Evolutionary conservation across 2,888 invertebrate species (phyloP), one percentile per base, ranked within the genome.

Genomic region (Pachliopta kotzebuea): DNA sequence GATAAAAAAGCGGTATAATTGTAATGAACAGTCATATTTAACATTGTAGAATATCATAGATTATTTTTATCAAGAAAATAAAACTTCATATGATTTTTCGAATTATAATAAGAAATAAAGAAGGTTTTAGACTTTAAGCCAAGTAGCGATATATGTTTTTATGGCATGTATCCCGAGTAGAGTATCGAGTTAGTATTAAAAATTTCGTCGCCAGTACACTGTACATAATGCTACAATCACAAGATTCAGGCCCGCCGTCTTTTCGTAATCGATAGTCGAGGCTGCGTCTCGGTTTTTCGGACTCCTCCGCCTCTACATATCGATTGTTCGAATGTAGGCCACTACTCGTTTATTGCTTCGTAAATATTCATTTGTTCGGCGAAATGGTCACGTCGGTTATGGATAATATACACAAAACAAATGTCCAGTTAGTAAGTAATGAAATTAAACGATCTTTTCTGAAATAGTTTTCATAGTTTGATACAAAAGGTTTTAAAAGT

Each of bases 261-360:
- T 55, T 65, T 21, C 58, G 69, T 45, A 70, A 79, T 83, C 80
- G 75, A 80, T 84, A 78, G 71, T 58, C 72, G 67, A 77, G 71
- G 70, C 72, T 76, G 76, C 71, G 65, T 69, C 69, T 77, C 76
- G 69, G 71, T 76, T 77, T 81, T 84, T 81, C 73, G 80, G 76
- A 70, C 71, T 72, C 71, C 72, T 72, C 72, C 73, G 68, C 70
- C 65, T 72, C 70, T 68, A 69, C 69, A 74, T 82, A 87, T 85
- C 74, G 87, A 86, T 86, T 84, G 71, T 71, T 62, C 63, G 74
- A 82, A 88, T 87, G 81, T 88, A 86, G 89, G 86, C 78, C 88
- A 82, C 70, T 70, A 71, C 71, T 74, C 75, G 70, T 72, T 81
- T 83, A 83, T 82, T 79, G 75, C 68, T 70, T 81, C 79, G 76